Base-by-base conservation (phyloP, 2,797 vertebrate genomes). In the Tinamus major region DNA sequence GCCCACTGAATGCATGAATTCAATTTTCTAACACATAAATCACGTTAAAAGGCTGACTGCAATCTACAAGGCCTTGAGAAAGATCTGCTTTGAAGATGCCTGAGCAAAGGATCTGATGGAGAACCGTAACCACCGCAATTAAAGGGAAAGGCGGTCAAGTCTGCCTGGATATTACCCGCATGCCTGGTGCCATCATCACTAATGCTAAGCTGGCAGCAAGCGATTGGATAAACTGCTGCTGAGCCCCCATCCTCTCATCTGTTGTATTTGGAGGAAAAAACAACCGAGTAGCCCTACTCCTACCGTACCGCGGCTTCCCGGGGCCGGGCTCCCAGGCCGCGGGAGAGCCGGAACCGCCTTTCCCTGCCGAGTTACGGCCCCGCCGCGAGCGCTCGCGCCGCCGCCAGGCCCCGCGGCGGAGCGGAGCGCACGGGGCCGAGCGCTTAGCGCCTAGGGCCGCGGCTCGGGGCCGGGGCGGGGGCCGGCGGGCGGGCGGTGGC, bases 161-260 rank as follows among this genome's bases (percentile, higher is more conserved):
- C 94, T 94, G 94, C 92, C 89, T 31, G 74, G 95, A 78, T 94
- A 91, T 92, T 76, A 33, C 87, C 92, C 77, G 9, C 14, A 21
- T 9, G 13, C 42, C 67, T 1, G 39, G 49, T 27, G 92, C 78
- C 77, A 41, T 10, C 58, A 19, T 10, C 11, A 8, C 37, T 6
- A 49, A 19, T 0, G 63, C 62, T 3, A 6, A 46, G 70, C 79
- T 24, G 85, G 42, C 19, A 56, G 82, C 68, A 5, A 41, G 74
- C 19, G 51, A 84, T 61, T 59, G 91, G 94, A 35, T n/a, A 14
- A 58, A 8, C 6, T 0, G 33, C 72, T 1, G 42, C 23, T 3
- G 51, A 77, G 71, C 68, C 56, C 58, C 5, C 33, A 23, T 15
- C 75, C 88, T 23, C 78, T 35, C 6, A 5, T 0, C 2, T 1